Conservation (phyloP, 2,888 invertebrate genomes). For the Leptopilina drosophilae region DNA sequence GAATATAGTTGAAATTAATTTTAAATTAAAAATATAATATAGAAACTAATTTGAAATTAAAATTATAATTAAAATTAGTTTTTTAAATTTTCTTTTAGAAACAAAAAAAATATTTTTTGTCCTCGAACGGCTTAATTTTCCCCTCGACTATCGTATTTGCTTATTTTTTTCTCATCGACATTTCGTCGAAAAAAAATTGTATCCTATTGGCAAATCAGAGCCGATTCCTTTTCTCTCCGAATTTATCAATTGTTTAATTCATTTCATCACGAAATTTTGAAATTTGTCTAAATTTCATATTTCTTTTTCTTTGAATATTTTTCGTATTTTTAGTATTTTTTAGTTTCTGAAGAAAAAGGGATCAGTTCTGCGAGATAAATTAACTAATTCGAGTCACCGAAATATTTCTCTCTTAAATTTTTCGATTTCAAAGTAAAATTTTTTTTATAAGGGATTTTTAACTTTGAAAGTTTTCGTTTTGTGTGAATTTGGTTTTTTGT, state of each 20-base stretch:
- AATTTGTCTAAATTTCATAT: not conserved
- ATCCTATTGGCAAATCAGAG: constrained; percentile 25
- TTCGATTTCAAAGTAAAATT: too few species aligned
- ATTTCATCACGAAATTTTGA: not conserved
- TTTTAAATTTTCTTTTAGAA: too few species aligned
- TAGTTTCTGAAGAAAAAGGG: not conserved
- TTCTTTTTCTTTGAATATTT: too few species aligned
- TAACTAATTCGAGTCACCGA: constrained; percentile 31
- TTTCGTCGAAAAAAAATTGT: constrained; percentile 5
- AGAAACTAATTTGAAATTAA: not conserved
- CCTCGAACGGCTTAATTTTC: constrained; percentile 25
- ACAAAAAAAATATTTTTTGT: not conserved
- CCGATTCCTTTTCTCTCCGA: constrained; percentile 16
- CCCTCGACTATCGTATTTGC: too few species aligned
- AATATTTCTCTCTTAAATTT: not conserved
- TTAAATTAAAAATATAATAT: too few species aligned
- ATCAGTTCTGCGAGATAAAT: constrained; percentile 28
- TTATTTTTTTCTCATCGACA: not conserved
- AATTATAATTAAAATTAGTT: not conserved
- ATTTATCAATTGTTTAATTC: not conserved
- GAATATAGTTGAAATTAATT: too few species aligned
- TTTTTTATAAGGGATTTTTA: too few species aligned
- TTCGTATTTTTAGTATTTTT: too few species aligned
- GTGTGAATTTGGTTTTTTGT: not conserved
- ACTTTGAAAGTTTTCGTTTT: too few species aligned